Evolutionary conservation across 2,888 invertebrate species (phyloP).

Genomic region (Rhagium mordax): DNA sequence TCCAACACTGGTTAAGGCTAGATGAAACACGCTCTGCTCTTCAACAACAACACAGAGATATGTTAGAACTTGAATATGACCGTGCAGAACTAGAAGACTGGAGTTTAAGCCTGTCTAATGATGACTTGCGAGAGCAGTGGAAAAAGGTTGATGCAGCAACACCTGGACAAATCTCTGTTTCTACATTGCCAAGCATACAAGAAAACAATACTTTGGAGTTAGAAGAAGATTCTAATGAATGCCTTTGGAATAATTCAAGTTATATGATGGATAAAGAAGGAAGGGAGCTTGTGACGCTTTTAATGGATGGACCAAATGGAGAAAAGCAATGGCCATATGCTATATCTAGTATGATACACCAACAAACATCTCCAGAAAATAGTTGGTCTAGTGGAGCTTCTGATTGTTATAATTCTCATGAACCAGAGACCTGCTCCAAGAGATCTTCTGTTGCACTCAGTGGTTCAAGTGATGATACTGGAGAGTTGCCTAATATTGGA

Average conservation of each 20-base stretch:
- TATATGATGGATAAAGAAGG: conserved; percentile 76
- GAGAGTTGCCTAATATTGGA: conserved; percentile 78
- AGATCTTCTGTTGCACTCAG: conserved; percentile 80
- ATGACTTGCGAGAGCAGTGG: conserved; percentile 75
- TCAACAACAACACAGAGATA: conserved; percentile 79
- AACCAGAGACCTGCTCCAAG: conserved; percentile 76
- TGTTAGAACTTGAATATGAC: conserved; percentile 82
- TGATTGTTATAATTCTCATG: conserved; percentile 69
- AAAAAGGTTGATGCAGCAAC: conserved; percentile 68
- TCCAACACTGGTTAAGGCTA: conserved; percentile 83
- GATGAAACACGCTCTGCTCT: conserved; percentile 81
- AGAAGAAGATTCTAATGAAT: conserved; percentile 83
- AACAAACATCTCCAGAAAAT: conserved; percentile 73
- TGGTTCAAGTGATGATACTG: conserved; percentile 76
- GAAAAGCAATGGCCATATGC: conserved; percentile 80
- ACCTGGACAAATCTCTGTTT: conserved; percentile 77
- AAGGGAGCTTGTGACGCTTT: conserved; percentile 75
- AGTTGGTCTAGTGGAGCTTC: conserved; percentile 73
- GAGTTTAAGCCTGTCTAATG: conserved; percentile 82
- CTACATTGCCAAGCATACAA: conserved; percentile 81
- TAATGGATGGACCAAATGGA: conserved; percentile 71
- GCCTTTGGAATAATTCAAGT: conserved; percentile 83
- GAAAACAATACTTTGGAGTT: conserved; percentile 82
- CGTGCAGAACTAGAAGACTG: conserved; percentile 85
- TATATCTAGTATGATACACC: conserved; percentile 60